Conservation (phyloP, 2,113 vertebrate species). For the Xenopus tropicalis region DNA sequence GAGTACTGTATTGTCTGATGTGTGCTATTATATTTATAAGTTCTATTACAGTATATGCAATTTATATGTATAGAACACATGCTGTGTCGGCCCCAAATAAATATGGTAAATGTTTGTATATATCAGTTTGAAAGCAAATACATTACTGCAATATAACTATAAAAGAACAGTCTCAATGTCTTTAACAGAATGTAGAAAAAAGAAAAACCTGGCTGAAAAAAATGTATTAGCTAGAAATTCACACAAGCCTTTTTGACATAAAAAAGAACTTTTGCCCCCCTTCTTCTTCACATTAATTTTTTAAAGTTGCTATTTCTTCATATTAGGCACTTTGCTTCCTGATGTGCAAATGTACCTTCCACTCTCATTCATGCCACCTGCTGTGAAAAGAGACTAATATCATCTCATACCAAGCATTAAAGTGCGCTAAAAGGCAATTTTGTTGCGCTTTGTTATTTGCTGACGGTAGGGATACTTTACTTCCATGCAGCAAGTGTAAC, state of each 20-base stretch:
- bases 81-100: neutral
- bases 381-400: conserved; percentile 35
- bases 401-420: conserved; percentile 10
- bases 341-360: conserved; percentile 22
- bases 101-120: neutral
- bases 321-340: conserved; percentile 21
- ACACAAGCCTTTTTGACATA: neutral
- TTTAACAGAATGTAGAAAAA: neutral
- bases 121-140: neutral
- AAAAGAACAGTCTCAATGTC: neutral
- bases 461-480: conserved; percentile 20
- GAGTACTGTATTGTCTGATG: no score
- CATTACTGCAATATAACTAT: neutral
- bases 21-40: no score
- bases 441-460: conserved; percentile 26
- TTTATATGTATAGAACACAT: neutral
- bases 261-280: neutral
- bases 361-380: conserved; percentile 25
- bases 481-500: conserved; percentile 20
- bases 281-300: conserved; percentile 13
- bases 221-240: neutral
- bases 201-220: neutral
- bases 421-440: conserved; percentile 33
- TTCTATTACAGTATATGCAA: no score
- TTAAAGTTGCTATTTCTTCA: conserved; percentile 14